Percentiles rank a stretch among this genome's conserved stretches.
phyloP scores from a whole-genome alignment of 2,113 vertebrate genomes.

The Brachyistius frenatus region DNA sequence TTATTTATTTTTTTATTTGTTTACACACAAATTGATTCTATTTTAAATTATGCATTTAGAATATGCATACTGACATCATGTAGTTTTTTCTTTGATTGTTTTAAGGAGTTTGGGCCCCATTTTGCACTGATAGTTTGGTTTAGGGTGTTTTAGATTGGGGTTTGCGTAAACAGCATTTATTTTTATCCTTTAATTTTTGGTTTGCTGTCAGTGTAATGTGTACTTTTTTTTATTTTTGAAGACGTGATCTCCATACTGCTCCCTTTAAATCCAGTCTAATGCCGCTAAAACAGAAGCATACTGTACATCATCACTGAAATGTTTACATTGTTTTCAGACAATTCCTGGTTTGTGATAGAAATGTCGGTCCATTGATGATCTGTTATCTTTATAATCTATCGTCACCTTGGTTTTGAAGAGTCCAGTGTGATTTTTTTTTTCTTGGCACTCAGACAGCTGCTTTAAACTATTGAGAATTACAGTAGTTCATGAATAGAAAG shows the following conservation, averaged over 20 bases:
- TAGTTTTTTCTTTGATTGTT: conserved; percentile 11
- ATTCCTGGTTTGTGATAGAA: background rate
- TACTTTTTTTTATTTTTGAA: background rate
- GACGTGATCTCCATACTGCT: background rate
- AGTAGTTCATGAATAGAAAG: background rate
- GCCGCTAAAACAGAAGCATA: background rate
- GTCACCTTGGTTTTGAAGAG: background rate
- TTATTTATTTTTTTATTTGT: background rate
- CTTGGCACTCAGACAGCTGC: background rate
- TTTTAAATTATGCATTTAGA: background rate
- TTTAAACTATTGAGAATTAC: conserved; percentile 12
- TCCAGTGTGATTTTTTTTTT: background rate
- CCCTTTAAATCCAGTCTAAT: background rate
- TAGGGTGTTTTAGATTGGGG: background rate
- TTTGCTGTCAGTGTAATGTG: background rate
- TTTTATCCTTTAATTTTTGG: background rate
- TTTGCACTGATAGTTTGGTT: background rate
- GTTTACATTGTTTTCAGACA: conserved; percentile 4
- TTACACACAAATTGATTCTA: background rate
- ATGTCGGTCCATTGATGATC: background rate
- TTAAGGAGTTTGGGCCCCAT: background rate
- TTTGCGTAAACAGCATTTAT: background rate
- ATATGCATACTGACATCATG: background rate
- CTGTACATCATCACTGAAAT: background rate
- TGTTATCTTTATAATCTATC: background rate